Percentiles rank a stretch among this genome's conserved stretches.
phyloP scores from a whole-genome alignment of 1,140 invertebrate genomes.

The Drosophila erecta region DNA sequence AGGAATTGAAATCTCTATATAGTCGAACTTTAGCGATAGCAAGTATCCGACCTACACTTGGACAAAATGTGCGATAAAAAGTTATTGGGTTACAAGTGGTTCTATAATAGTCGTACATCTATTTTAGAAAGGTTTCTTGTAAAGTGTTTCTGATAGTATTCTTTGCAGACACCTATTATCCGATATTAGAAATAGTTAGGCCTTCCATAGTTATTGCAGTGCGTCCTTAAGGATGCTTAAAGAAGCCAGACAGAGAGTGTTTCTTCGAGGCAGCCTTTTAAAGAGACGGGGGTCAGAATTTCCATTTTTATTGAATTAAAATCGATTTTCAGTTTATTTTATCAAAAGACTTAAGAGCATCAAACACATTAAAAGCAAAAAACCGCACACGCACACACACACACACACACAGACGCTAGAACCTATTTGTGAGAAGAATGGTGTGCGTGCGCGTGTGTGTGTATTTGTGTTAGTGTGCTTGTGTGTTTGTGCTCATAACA shows the following conservation, averaged over 20 bases:
- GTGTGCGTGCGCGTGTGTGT: neutral
- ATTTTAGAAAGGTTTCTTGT: too few relatives aligned
- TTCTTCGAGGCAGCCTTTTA: conserved; percentile 15
- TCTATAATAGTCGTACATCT: too few relatives aligned
- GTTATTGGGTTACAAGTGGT: too few relatives aligned
- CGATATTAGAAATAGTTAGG: too few relatives aligned
- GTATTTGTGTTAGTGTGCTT: neutral
- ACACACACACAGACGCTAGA: conserved; percentile 10
- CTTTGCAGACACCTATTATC: too few relatives aligned
- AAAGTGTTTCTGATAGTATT: too few relatives aligned
- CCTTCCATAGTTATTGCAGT: neutral
- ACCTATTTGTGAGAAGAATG: conserved; percentile 1
- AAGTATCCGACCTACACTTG: too few relatives aligned
- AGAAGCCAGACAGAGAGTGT: neutral
- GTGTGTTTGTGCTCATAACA: too few relatives aligned
- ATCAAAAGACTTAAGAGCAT: conserved; percentile 65
- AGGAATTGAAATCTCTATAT: too few relatives aligned
- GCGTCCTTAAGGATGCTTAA: conserved; percentile 9
- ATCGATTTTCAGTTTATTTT: conserved; percentile 65
- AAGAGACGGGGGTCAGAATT: conserved; percentile 30
- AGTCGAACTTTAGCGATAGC: too few relatives aligned
- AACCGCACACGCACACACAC: conserved; percentile 48
- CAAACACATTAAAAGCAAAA: conserved; percentile 62
- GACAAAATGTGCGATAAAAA: too few relatives aligned
- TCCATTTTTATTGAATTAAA: conserved; percentile 67